A percentile compares a stretch with the other conserved stretches of the same genome.
Evolutionary conservation across 2,113 vertebrate species (phyloP).

Genomic region (Panthera leo): DNA sequence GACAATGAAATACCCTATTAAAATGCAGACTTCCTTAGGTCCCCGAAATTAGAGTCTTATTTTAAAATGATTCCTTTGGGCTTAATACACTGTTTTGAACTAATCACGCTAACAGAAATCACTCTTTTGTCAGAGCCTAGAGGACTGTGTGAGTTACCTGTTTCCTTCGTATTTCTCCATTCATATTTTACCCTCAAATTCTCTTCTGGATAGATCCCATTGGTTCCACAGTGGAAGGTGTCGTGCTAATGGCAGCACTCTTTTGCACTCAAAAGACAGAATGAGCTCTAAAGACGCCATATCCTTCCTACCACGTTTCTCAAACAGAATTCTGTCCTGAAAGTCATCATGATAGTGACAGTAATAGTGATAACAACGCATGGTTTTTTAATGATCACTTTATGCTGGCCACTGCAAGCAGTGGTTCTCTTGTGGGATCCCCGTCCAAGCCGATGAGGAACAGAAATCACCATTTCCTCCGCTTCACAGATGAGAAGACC

Average conservation of each 20-base stretch:
- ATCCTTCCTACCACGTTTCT: not conserved
- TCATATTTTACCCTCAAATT: not conserved
- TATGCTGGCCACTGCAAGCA: fast-evolving
- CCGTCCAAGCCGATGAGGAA: not conserved
- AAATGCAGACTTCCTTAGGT: conserved; percentile 67
- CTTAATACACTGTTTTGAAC: conserved; percentile 64
- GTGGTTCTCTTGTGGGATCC: not conserved
- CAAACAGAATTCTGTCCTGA: not conserved
- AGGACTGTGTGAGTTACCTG: conserved; percentile 31
- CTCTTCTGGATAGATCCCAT: not conserved
- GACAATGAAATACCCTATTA: conserved; percentile 63
- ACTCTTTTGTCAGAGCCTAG: conserved; percentile 16
- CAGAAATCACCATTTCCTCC: not conserved
- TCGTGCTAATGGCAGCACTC: fast-evolving
- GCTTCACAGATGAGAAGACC: not conserved
- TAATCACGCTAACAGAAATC: conserved; percentile 55
- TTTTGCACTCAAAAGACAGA: not conserved
- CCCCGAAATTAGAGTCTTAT: conserved; percentile 71
- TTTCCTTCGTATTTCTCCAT: not conserved
- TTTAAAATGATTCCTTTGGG: conserved; percentile 70
- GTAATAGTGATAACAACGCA: not conserved
- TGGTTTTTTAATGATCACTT: not conserved
- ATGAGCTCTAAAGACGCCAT: not conserved
- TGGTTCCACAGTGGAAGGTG: not conserved
- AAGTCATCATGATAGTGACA: not conserved